Base-by-base conservation (phyloP, 2,888 invertebrate species). In the Morpho achilles region DNA sequence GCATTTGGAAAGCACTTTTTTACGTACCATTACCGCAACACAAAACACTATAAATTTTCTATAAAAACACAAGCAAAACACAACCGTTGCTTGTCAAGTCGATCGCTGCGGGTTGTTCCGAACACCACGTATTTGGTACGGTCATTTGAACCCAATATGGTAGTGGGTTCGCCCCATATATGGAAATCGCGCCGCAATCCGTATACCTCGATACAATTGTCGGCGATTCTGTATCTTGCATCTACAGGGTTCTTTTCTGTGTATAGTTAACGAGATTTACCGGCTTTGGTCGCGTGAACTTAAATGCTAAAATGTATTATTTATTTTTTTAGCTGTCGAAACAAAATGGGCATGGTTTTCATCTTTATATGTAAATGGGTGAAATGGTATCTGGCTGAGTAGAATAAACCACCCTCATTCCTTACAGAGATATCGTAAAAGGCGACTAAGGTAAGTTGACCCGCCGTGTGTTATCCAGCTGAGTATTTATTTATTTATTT, bases 51-150 rank as follows among this genome's bases (percentile, higher is more conserved):
- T 43, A 50, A 48, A 44, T 49, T 7, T 32, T 44, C 44, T 45
- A 53, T 54, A 59, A 51, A 53, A 60, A 44, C 59, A 59, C 46
- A 53, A 62, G 55, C 56, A 53, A 53, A 61, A 61, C 64, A 61
- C 49, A 32, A 53, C 43, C 45, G 47, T 55, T 53, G 60, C 50
- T 59, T 57, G 61, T 62, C 56, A 60, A 59, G 59, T 43, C 50
- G 64, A 60, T 53, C 60, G 52, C 76, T 22, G 53, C 47, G 53
- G 48, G 48, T 32, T 48, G 54, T 74, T 75, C 77, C 74, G 76
- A 71, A 70, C 63, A 72, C 75, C 70, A 74, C 74, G 64, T 76
- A 79, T 85, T 84, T 83, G 85, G 86, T 76, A 76, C 62, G 71
- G 70, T 76, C 77, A 73, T 76, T 75, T 74, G 66, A 72, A 66